Conservation (phyloP, 2,888 invertebrate genomes). For the Drepanosiphum platanoidis region DNA sequence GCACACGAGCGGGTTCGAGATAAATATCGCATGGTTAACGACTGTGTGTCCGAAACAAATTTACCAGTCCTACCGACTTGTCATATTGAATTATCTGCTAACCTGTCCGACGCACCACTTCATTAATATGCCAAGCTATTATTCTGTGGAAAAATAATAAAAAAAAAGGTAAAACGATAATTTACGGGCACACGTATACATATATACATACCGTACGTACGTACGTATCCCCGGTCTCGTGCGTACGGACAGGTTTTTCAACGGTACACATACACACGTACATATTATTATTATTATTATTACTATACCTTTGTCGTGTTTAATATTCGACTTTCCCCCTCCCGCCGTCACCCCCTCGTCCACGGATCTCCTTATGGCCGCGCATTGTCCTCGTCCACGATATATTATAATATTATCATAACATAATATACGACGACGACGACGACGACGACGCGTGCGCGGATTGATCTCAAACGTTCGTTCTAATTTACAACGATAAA, state of each 20-base stretch:
- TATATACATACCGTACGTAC: not conserved
- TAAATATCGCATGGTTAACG: conserved; percentile 57
- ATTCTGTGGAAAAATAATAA: conserved; percentile 36
- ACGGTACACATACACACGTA: conserved; percentile 9
- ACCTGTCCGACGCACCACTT: conserved; percentile 57
- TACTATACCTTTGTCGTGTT: not conserved
- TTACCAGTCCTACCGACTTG: conserved; percentile 62
- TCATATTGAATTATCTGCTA: conserved; percentile 61
- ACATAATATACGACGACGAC: not conserved
- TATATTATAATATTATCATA: not conserved
- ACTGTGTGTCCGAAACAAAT: conserved; percentile 59
- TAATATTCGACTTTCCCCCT: not conserved
- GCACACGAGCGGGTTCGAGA: conserved; percentile 56
- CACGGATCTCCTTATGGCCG: not conserved
- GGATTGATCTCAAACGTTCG: too few species aligned
- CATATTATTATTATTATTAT: too few species aligned
- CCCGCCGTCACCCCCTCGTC: too few species aligned
- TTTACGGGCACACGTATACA: conserved; percentile 40
- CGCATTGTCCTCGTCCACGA: not conserved
- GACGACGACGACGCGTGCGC: too few species aligned
- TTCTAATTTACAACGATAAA: too few species aligned
- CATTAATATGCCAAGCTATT: conserved; percentile 57
- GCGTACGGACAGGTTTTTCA: conserved; percentile 45
- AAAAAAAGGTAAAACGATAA: conserved; percentile 50
- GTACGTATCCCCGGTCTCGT: not conserved